Base-by-base conservation (phyloP, 2,113 vertebrate genomes). In the Myiopsitta monachus region DNA sequence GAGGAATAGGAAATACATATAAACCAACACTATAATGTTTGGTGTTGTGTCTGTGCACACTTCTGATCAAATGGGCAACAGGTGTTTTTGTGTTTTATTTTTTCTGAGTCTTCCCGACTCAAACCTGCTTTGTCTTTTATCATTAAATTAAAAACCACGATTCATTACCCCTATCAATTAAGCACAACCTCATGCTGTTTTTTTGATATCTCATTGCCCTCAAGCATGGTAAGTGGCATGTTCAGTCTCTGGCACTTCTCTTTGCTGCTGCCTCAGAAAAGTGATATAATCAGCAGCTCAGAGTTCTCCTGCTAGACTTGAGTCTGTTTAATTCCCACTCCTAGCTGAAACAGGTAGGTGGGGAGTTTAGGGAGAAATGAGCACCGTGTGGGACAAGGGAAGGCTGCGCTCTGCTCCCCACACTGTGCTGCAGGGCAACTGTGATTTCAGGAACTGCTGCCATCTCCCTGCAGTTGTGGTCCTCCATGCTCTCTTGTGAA, bases 311-410 rank as follows among this genome's bases (percentile, higher is more conserved):
- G 38, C 18, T 62, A 78, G 36, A 73, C 18, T 16, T 3, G 6
- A 55, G 18, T 47, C 17, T 61, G 2, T 52, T 43, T 41, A 27
- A 0, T 62, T 55, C 55, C 66, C 12, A 4, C 7, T n/a, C 47
- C 19, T 18, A 52, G 33, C 3, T 62, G 52, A 59, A 76, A 22
- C 41, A 41, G 72, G 26, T 52, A 78, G 17, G 43, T 4, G 1
- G 5, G 46, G 17, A 68, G 12, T 17, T 41, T 13, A 19, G 30
- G 47, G 9, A 3, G 12, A 73, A 73, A 22, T 0, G 1, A 55
- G 4, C 0, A 0, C 8, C 8, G 14, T 85, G 7, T 0, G 0
- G 30, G 43, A 38, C 18, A 31, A 8, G 17, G 27, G n/a, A 59
- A 13, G 14, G 17, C 3, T 1, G 36, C 12, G 28, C 10, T 41